Conservation (phyloP, 1,140 invertebrate species). For the Micrasema longulum region DNA sequence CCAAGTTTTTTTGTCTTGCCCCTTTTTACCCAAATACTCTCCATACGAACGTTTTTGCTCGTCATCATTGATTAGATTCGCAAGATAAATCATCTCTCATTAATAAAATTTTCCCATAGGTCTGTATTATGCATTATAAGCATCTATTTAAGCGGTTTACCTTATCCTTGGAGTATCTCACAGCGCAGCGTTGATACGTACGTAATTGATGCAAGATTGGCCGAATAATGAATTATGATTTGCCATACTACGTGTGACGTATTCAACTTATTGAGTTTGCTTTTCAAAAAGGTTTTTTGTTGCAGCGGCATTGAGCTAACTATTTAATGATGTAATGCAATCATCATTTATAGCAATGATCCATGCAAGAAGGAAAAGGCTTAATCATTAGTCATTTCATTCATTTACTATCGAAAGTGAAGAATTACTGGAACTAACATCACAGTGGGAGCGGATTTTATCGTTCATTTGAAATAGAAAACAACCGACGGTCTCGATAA, state of each 20-base stretch:
- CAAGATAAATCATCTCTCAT: not conserved
- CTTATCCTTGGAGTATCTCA: constrained; percentile 1
- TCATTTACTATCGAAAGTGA: no score
- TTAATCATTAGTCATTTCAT: constrained; percentile 1
- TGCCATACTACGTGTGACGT: not conserved
- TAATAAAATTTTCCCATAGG: no score
- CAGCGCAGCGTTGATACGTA: no score
- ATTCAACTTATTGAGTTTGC: constrained; percentile 13
- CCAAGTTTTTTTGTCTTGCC: no score
- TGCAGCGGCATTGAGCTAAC: constrained; percentile 2
- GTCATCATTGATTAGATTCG: not conserved
- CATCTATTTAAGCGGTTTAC: constrained; percentile 15
- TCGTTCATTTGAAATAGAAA: no score
- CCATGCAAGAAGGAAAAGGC: not conserved
- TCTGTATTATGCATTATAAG: not conserved
- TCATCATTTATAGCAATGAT: not conserved
- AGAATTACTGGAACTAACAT: no score
- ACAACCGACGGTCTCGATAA: no score
- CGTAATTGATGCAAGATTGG: constrained; percentile 17
- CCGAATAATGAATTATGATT: not conserved
- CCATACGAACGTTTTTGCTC: no score
- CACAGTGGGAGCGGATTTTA: no score
- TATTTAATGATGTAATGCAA: constrained; percentile 12
- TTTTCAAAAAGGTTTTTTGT: constrained; percentile 23
- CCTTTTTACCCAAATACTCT: no score